Percentiles rank a stretch among this genome's conserved stretches.
Evolutionary conservation across 2,888 invertebrate genomes (phyloP).

Genomic region (Exocentrus adspersus): DNA sequence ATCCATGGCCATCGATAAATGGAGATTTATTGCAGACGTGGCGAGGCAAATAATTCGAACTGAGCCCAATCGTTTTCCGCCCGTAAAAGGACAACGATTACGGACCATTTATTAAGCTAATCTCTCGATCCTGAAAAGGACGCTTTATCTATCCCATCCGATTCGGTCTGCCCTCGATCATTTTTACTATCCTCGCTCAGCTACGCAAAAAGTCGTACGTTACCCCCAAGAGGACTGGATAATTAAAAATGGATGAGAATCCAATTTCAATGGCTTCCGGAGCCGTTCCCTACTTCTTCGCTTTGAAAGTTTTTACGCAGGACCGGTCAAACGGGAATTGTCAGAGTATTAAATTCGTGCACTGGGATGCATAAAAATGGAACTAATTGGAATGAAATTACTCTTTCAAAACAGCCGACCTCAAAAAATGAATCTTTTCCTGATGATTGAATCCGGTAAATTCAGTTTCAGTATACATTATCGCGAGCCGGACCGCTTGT

Average conservation of each 20-base stretch:
- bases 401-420: too few relatives aligned
- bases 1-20: too few relatives aligned
- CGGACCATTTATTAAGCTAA: constrained; percentile 5
- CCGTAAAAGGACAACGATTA: neutral
- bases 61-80: neutral
- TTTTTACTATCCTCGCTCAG: neutral
- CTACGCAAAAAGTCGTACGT: neutral
- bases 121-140: neutral
- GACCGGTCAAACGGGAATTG: neutral
- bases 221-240: neutral
- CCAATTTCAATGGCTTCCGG: neutral
- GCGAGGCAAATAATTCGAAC: neutral
- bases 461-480: too few relatives aligned
- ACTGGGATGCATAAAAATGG: neutral
- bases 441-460: too few relatives aligned
- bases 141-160: constrained; percentile 6
- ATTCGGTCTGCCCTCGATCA: neutral
- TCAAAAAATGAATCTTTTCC: too few relatives aligned
- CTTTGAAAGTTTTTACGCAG: constrained; percentile 2
- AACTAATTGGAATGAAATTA: neutral
- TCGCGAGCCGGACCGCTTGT: too few relatives aligned
- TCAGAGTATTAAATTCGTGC: neutral
- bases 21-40: neutral
- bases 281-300: neutral
- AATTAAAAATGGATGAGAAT: constrained; percentile 1